Conservation (phyloP, 2,113 vertebrate species). For the Lethenteron reissneri region DNA sequence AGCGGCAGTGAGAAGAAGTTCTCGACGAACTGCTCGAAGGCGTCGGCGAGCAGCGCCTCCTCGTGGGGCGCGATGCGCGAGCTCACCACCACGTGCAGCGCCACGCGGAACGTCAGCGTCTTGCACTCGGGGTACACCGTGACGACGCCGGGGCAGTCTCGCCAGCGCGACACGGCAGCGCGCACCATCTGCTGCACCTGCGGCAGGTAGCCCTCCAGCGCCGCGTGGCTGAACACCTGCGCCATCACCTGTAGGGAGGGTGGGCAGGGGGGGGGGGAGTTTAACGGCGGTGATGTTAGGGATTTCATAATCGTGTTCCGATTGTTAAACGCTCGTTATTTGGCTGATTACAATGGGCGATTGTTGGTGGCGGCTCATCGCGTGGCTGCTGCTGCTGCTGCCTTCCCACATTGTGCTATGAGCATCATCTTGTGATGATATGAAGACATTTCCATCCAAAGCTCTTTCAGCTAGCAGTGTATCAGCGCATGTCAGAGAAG, state of each 20-base stretch:
- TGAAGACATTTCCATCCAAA: too few species aligned
- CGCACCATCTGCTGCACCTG: conserved; percentile 92
- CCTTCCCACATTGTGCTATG: too few species aligned
- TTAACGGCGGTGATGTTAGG: too few species aligned
- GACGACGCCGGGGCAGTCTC: conserved; percentile 62
- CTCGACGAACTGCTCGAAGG: conserved; percentile 87
- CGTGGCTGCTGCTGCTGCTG: too few species aligned
- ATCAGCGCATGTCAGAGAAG: too few species aligned
- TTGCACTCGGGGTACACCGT: conserved; percentile 84
- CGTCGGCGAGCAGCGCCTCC: conserved; percentile 48
- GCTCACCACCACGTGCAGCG: conserved; percentile 66
- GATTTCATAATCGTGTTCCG: too few species aligned
- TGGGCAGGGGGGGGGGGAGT: neutral
- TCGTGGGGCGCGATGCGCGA: conserved; percentile 75
- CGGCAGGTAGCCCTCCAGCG: conserved; percentile 74
- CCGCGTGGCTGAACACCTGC: conserved; percentile 88
- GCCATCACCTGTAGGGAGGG: conserved; percentile 47
- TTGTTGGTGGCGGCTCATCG: too few species aligned
- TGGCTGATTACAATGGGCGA: too few species aligned
- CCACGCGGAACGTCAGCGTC: conserved; percentile 80
- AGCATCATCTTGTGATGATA: too few species aligned
- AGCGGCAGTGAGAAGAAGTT: conserved; percentile 87
- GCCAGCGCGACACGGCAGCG: conserved; percentile 70
- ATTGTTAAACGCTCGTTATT: too few species aligned
- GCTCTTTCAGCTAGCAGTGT: too few species aligned